Base-by-base conservation (phyloP, 2,797 vertebrate species). In the Myripristis jacobus region DNA sequence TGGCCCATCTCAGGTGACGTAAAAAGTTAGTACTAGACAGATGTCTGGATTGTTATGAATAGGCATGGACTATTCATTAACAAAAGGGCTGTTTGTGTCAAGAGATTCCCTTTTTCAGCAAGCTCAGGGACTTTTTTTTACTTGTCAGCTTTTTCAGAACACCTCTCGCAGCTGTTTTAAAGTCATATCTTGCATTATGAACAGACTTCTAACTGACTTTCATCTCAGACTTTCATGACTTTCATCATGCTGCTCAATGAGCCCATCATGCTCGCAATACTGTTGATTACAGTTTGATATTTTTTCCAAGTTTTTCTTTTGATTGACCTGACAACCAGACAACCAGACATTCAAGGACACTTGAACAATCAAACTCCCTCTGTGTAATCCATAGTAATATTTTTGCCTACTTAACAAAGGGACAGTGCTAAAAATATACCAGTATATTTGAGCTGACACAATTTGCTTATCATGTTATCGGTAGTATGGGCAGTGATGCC, bases 81-180 rank as follows among this genome's bases (percentile, higher is more conserved):
- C 66, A 65, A 58, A 59, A 41, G 55, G 59, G 46, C n/a, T 25
- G 34, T 38, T 50, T 27, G 41, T 59, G 48, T 66, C 67, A 63
- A 59, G 78, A 77, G 74, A 75, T 60, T 50, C 67, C 27, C 66
- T 43, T 24, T 41, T 38, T 62, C 29, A 47, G 21, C 27, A 51
- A 55, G 47, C 61, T 66, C 67, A 50, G 29, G 21, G 22, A 19
- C 34, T 41, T 16, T 62, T 66, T 57, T n/a, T 57, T 51, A 12
- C 72, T 52, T 61, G 59, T 84, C 75, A 82, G 81, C 84, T 72
- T 46, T 84, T 72, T 57, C 64, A 19, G 25, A 82, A 83, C 79
- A 76, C 76, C 66, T 72, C 66, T 77, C 51, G 66, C 24, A 73
- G 72, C 66, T 64, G 16, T 4, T 66, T 70, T 64, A 27, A 79